A percentile compares a stretch with the other conserved stretches of the same genome.
Conservation (phyloP, 2,888 invertebrate species). For the Euspilapteryx auroguttella region DNA sequence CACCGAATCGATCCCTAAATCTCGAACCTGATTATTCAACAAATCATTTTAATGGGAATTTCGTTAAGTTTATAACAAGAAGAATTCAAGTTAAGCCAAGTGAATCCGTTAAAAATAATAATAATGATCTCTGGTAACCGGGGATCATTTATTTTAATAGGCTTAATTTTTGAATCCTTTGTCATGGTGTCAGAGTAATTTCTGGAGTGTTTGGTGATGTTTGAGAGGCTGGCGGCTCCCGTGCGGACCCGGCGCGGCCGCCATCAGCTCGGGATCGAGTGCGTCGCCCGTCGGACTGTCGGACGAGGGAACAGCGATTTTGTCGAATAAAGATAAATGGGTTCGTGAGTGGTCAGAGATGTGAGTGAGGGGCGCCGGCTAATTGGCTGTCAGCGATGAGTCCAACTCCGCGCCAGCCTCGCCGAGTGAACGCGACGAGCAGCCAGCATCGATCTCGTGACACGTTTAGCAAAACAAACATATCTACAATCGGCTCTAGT, state of each 20-base stretch:
- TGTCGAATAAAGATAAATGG: conserved; percentile 52
- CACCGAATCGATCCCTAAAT: too few relatives aligned
- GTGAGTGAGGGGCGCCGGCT: conserved; percentile 24
- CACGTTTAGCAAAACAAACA: conserved; percentile 18
- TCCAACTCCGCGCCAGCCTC: too few relatives aligned
- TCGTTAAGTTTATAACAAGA: conserved; percentile 1
- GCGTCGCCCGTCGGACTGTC: too few relatives aligned
- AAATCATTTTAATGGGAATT: conserved; percentile 2
- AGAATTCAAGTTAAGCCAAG: not conserved
- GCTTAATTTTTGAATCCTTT: conserved; percentile 23
- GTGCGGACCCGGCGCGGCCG: too few relatives aligned
- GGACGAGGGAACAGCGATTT: too few relatives aligned
- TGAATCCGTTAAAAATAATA: conserved; percentile 15
- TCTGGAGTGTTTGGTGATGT: conserved; percentile 15
- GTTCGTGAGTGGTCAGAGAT: conserved; percentile 13
- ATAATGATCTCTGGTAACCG: conserved; percentile 18
- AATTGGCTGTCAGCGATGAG: conserved; percentile 56
- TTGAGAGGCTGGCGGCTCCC: too few relatives aligned
- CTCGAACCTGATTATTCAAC: too few relatives aligned
- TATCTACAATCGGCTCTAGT: conserved; percentile 24
- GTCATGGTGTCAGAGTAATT: conserved; percentile 26
- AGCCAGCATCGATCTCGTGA: conserved; percentile 14
- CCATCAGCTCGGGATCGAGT: too few relatives aligned
- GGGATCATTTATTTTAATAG: conserved; percentile 24
- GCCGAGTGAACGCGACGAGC: too few relatives aligned